Conservation (phyloP, 2,888 invertebrate genomes). For the Cistogaster globosa region DNA sequence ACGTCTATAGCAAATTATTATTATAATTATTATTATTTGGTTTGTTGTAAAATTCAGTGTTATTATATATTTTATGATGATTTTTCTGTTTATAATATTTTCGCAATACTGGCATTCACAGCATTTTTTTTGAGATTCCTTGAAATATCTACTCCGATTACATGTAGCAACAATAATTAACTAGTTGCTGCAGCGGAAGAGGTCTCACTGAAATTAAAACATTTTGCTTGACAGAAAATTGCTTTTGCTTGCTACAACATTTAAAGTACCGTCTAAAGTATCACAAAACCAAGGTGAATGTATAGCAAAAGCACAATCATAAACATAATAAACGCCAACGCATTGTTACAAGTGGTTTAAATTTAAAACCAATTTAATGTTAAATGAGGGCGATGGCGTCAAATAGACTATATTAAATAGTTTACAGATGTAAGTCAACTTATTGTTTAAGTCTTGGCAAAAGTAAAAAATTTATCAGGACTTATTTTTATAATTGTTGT, state of each 20-base stretch:
- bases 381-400: slow-evolving; percentile 32
- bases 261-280: slow-evolving; percentile 31
- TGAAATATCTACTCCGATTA: slow-evolving; percentile 66
- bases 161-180: slow-evolving; percentile 26
- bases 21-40: slow-evolving; percentile 65
- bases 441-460: slow-evolving; percentile 7
- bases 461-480: background rate
- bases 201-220: slow-evolving; percentile 52
- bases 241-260: slow-evolving; percentile 14
- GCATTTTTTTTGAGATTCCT: slow-evolving; percentile 55
- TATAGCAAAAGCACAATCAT: slow-evolving; percentile 25
- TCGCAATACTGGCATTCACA: slow-evolving; percentile 3
- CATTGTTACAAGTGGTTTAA: slow-evolving; percentile 64
- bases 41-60: slow-evolving; percentile 38
- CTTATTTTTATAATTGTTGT: background rate
- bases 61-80: slow-evolving; percentile 48
- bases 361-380: slow-evolving; percentile 49
- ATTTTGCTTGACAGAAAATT: slow-evolving; percentile 41
- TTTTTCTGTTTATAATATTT: background rate
- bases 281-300: slow-evolving; percentile 56
- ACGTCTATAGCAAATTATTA: no score
- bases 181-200: slow-evolving; percentile 8
- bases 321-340: slow-evolving; percentile 64
- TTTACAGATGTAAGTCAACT: slow-evolving; percentile 50
- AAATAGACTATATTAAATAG: slow-evolving; percentile 46